Evolutionary conservation across 1,140 invertebrate species (phyloP), one percentile per base, ranked within the genome.

Genomic region (Cydia fagiglandana): DNA sequence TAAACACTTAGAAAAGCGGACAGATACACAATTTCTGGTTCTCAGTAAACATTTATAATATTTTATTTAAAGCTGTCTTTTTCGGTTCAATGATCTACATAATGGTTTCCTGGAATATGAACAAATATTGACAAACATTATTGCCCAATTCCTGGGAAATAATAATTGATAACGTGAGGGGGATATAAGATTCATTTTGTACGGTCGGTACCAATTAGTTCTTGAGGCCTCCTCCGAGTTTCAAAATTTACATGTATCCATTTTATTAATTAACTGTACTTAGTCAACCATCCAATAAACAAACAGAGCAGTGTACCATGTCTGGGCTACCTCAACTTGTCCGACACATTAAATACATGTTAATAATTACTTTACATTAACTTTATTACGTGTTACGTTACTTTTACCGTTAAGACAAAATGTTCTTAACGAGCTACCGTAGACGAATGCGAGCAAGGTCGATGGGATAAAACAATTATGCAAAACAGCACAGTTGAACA

Each of bases 401-500:
- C 50, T 53, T 53, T 61, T 17, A 61, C 56, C 4, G 56, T 24
- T 10, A 24, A 61, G 9, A 61, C 20, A 61, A 24, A 24, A 24
- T 61, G 20, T 61, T 61, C 20, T 20, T 61, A 61, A 61, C 9
- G 56, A 24, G 17, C 20, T 61, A 61, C 20, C n/a, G 56, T 61
- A 24, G 10, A 24, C 24, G 12, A 34, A 34, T 30, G 17, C 30
- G 68, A 38, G 17, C 68, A 70, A 45, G 41, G 68, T 45, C 10
- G n/a, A 61, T 61, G n/a, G 7, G n/a, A 70, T 70, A 38, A 70
- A 70, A 70, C 34, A 68, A 34, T 68, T 68, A 68, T 68, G 64
- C 15, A 68, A 68, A 50, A 47, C 41, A 45, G 70, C 9, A 13
- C 17, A 80, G 68, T 73, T 66, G 76, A 77, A 66, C 68, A 78